Evolutionary conservation across 1,140 invertebrate genomes (phyloP), one percentile per base, ranked within the genome.

Genomic region (Ephestia elutella): DNA sequence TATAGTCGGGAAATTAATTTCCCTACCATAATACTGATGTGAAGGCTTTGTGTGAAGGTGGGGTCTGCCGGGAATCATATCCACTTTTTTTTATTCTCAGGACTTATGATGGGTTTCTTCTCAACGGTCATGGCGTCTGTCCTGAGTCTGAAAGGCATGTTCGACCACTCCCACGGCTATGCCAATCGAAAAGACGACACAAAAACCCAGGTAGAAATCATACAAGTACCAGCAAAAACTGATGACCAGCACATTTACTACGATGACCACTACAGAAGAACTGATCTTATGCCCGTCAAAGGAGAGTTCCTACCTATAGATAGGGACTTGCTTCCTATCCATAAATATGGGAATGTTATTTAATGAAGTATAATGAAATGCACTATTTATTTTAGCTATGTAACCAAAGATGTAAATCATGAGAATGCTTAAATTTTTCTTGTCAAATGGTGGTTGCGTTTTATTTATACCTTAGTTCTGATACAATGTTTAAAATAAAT

Each of bases 91-190:
- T 57, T 59, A 32, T 58, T 74, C 64, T 20, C 62, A 89, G 86
- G 87, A 68, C 66, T 88, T 0, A 73, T 86, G 59, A 73, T 88
- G 67, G 80, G 83, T 0, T 76, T 89, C 65, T 77, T 89, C 58
- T 85, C 86, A 9, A 87, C 79, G 0, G 68, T 85, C 0, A 69
- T 87, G 67, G 82, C 82, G 0, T 81, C 82, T 5, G 66, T 86
- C 0, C 63, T 87, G 4, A 81, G 81, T 38, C 61, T 89, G 1
- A 85, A 81, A 58, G 80, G 79, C 5, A 79, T 85, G 75, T 79
- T 80, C 21, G 68, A 75, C 8, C 71, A 78, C 32, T 71, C 70
- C 0, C 69, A 77, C 21, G 70, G 62, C 17, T 75, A 77, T 49
- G 72, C 77, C 17, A 76, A 80, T 48, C 62, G 80, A 8, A 86